phyloP scores from a whole-genome alignment of 2,888 invertebrate species.

The Chaetogeoica ovagalla region DNA sequence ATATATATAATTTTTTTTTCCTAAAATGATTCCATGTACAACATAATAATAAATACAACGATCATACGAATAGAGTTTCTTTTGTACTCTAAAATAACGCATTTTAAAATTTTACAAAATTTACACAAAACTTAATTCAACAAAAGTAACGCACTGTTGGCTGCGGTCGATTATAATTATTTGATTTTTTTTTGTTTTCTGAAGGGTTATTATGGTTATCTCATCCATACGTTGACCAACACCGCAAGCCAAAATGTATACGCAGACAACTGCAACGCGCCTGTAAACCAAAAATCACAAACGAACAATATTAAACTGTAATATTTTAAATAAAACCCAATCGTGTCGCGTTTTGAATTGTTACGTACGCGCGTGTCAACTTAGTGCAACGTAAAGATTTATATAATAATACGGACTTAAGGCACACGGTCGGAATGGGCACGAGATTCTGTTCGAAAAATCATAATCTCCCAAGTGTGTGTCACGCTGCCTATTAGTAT shows the following conservation, averaged over 20 bases:
- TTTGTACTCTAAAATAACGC: constrained; percentile 14
- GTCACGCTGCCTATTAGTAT: too few species aligned
- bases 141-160: background rate
- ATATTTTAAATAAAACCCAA: too few species aligned
- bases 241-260: background rate
- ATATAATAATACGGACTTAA: too few species aligned
- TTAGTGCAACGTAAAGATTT: too few species aligned
- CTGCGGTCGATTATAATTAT: background rate
- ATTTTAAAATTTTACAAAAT: constrained; percentile 38
- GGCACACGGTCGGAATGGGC: too few species aligned
- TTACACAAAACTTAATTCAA: constrained; percentile 35
- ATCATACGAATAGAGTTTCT: constrained; percentile 2
- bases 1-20: background rate
- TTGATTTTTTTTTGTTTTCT: background rate
- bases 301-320: background rate
- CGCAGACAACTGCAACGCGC: background rate
- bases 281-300: constrained; percentile 9
- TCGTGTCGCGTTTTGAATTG: too few species aligned
- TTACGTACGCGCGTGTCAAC: too few species aligned
- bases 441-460: too few species aligned
- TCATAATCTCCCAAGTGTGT: too few species aligned
- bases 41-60: background rate
- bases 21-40: constrained; percentile 4
- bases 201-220: constrained; percentile 24
- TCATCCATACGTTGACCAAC: constrained; percentile 1